These are phyloP conservation scores for Podarcis cretensis DNA, from an alignment of 2,113 vertebrate species.

Conservation along the genomic window DNA sequence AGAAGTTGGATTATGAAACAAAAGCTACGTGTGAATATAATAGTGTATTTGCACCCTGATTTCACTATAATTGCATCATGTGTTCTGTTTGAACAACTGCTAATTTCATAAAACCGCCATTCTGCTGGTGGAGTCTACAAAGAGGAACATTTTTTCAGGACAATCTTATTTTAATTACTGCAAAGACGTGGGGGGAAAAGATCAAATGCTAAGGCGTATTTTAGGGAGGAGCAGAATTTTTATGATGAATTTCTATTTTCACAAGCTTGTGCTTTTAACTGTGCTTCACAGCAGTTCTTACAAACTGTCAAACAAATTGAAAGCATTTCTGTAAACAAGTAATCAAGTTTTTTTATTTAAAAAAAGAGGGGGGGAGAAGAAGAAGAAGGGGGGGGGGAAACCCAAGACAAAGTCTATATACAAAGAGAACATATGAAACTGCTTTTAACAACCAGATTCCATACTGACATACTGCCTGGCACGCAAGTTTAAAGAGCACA, in stretches of 20 bases:
- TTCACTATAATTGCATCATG: constrained; percentile 44
- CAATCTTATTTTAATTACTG: constrained; percentile 72
- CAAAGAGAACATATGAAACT: constrained; percentile 72
- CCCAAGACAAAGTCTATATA: constrained; percentile 66
- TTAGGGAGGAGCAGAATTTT: constrained; percentile 65
- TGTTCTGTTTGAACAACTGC: constrained; percentile 59
- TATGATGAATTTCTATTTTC: constrained; percentile 71
- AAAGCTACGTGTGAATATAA: constrained; percentile 16
- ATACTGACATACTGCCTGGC: constrained; percentile 60
- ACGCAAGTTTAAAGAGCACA: constrained; percentile 58
- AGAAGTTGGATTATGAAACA: constrained; percentile 32
- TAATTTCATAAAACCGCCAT: constrained; percentile 53
- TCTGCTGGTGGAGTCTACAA: neutral
- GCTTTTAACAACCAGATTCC: constrained; percentile 71
- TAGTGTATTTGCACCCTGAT: constrained; percentile 27
- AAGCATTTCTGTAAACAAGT: constrained; percentile 78
- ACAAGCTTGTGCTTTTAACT: constrained; percentile 72
- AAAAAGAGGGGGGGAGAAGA: no score
- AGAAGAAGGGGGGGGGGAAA: neutral
- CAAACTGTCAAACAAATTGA: constrained; percentile 78
- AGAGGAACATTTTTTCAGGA: constrained; percentile 51
- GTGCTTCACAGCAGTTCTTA: constrained; percentile 75
- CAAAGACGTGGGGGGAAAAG: constrained; percentile 68
- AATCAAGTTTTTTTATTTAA: constrained; percentile 49
- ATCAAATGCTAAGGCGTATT: constrained; percentile 73